Evolutionary conservation across 2,113 vertebrate genomes (phyloP), one percentile per base, ranked within the genome.

Genomic region (Ammodytes marinus): DNA sequence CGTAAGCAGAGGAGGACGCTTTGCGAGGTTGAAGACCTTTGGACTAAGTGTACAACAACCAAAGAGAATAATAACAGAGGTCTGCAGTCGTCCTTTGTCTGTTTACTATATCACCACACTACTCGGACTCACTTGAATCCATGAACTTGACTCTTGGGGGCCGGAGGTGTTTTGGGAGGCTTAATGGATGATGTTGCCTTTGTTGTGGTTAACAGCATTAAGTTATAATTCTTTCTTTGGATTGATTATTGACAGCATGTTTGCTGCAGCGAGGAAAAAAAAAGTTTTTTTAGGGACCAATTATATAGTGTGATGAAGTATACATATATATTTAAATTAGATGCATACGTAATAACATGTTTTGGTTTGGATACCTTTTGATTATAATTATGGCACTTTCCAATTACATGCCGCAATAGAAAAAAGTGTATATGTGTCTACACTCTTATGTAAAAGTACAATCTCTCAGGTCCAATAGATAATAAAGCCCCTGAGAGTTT

Each of bases 221-320:
- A 78, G n/a, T 86, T 64, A 60, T 77, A 37, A 46, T 79, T 72
- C 27, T 27, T 81, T 74, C 35, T 77, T 84, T 67, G 52, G 43
- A 82, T 73, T 42, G 52, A 6, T 83, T 72, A 19, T 61, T 69
- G 19, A 69, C 50, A 53, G 27, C 76, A 57, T 85, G 43, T 80
- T 86, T 83, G n/a, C 64, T 63, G 55, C 55, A 73, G 70, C 10
- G 37, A 78, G 37, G 69, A 74, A 53, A 66, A 60, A 72, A 8
- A 67, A 19, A 0, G 65, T 80, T 14, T 87, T 58, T 87, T 88
- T 90, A 90, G 94, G 93, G 92, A 93, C 93, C 93, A 95, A 94
- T 70, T 72, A 58, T 80, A 76, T 66, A 46, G 73, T 75, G 67
- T 81, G 77, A 79, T 87, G 10, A 82, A 55, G 66, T 57, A 82